These are phyloP conservation scores for Phytoseiulus persimilis DNA, from an alignment of 2,888 invertebrate genomes.

Conservation along the genomic window DNA sequence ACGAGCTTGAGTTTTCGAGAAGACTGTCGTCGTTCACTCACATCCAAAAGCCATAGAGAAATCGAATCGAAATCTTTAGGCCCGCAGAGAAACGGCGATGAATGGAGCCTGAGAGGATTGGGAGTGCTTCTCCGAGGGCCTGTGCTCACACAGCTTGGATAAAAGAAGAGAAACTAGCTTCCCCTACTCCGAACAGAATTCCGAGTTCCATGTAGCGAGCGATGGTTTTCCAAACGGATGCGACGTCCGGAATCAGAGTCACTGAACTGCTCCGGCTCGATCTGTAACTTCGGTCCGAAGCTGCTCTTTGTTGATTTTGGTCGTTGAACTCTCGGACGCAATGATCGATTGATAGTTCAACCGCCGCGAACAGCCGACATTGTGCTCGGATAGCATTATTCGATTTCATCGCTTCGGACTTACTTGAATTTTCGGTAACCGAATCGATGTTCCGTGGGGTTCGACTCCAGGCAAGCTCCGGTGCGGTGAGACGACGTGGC, in stretches of 20 bases:
- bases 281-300: not conserved
- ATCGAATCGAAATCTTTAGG: too few relatives aligned
- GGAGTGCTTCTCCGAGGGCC: too few relatives aligned
- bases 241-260: not conserved
- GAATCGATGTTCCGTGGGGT: not conserved
- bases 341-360: not conserved
- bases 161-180: too few relatives aligned
- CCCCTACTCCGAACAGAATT: not conserved
- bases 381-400: not conserved
- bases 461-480: too few relatives aligned
- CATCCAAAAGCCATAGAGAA: too few relatives aligned
- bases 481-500: too few relatives aligned
- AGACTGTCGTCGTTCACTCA: too few relatives aligned
- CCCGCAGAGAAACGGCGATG: too few relatives aligned
- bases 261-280: not conserved
- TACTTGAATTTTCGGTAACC: not conserved
- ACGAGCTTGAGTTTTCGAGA: too few relatives aligned
- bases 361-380: not conserved
- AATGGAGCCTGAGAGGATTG: too few relatives aligned
- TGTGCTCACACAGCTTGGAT: too few relatives aligned
- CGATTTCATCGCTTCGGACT: not conserved
- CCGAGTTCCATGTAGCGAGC: not conserved
- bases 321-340: not conserved
- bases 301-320: not conserved
- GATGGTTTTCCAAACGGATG: not conserved